Conservation (phyloP, 2,888 invertebrate genomes). For the Megaustenia siamemsis region DNA sequence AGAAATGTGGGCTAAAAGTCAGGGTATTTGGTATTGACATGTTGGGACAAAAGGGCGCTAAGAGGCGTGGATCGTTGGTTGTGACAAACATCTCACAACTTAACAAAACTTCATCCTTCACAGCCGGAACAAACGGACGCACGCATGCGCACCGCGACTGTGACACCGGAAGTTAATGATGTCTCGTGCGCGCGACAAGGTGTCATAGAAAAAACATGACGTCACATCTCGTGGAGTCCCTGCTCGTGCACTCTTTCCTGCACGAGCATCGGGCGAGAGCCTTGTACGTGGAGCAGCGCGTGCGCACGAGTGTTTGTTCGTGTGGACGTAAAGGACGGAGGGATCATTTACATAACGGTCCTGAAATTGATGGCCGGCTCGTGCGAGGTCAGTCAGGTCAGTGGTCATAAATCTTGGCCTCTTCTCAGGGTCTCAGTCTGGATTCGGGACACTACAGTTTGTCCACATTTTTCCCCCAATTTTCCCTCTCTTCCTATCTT, state of each 20-base stretch:
- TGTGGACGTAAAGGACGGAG: not conserved
- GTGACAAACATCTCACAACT: not conserved
- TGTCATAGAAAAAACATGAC: conserved; percentile 32
- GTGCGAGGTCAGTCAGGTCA: not conserved
- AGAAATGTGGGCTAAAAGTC: too few species aligned
- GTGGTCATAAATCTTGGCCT: not conserved
- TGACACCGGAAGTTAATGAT: conserved; percentile 47
- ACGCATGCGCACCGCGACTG: conserved; percentile 20
- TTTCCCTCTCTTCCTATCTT: conserved; percentile 41
- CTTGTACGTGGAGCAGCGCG: not conserved
- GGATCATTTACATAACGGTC: conserved; percentile 41
- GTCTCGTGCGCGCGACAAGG: conserved; percentile 34
- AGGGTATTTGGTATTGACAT: not conserved
- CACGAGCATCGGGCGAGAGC: conserved; percentile 11
- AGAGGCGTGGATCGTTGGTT: not conserved
- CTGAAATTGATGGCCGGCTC: not conserved
- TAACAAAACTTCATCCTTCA: not conserved
- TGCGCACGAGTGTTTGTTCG: conserved; percentile 32
- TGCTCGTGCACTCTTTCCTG: conserved; percentile 34
- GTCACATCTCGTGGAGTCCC: conserved; percentile 30
- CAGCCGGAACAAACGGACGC: conserved; percentile 24
- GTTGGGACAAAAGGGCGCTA: not conserved
- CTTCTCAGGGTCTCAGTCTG: not conserved
- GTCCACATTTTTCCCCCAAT: not conserved
- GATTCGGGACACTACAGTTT: too few species aligned